phyloP scores from a whole-genome alignment of 2,113 vertebrate species.

The Motacilla tschutschensis region DNA sequence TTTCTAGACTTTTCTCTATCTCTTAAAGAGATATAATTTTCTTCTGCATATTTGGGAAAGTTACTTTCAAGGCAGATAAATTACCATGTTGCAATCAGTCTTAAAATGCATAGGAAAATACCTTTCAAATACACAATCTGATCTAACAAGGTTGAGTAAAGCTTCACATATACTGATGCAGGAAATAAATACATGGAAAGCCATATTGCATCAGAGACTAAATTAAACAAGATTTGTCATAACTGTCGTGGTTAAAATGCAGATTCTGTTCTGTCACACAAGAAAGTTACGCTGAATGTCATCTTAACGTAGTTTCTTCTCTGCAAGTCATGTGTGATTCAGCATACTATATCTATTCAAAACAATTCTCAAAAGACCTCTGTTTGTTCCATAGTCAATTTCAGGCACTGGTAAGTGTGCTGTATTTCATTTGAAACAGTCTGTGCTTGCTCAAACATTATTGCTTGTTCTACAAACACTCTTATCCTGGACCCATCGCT shows the following conservation, averaged over 20 bases:
- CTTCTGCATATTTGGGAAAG: background rate
- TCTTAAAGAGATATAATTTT: background rate
- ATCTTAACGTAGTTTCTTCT: background rate
- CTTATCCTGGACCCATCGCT: background rate
- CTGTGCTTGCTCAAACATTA: background rate
- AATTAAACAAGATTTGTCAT: background rate
- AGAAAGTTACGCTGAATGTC: background rate
- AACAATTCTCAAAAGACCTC: background rate
- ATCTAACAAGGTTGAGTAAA: constrained; percentile 40
- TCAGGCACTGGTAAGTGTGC: background rate
- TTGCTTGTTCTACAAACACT: background rate
- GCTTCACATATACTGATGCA: background rate
- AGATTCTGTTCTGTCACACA: background rate
- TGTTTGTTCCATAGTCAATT: background rate
- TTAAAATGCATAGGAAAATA: constrained; percentile 19
- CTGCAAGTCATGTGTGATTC: background rate
- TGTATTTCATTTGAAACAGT: background rate
- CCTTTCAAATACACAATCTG: constrained; percentile 34
- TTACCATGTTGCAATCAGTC: background rate
- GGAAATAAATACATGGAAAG: background rate
- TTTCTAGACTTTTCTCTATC: background rate
- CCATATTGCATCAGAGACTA: background rate
- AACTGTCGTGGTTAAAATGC: background rate
- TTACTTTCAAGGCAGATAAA: background rate
- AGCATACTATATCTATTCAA: background rate